phyloP scores from a whole-genome alignment of 1,140 invertebrate species.

The Pinna nobilis region DNA sequence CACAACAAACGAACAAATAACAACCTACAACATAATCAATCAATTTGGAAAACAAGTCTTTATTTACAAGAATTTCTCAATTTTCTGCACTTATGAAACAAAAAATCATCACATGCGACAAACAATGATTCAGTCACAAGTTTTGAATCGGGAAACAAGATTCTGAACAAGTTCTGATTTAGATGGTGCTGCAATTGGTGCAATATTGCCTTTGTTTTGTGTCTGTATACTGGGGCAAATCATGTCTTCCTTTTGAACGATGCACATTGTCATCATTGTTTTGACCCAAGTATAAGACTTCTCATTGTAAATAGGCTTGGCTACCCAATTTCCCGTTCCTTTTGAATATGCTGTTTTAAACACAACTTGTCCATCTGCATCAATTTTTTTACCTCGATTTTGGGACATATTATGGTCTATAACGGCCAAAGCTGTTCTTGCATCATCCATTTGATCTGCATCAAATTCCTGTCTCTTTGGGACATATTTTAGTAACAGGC shows the following conservation, averaged over 20 bases:
- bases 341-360: constrained; percentile 6
- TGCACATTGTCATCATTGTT: constrained; percentile 3
- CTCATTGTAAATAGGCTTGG: not conserved
- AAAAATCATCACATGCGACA: too few species aligned
- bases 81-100: too few species aligned
- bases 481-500: constrained; percentile 20
- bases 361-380: not conserved
- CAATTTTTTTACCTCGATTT: constrained; percentile 14
- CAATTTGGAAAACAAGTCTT: too few species aligned
- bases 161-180: constrained; percentile 16
- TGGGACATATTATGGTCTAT: constrained; percentile 23
- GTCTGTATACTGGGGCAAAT: not conserved
- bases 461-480: constrained; percentile 33
- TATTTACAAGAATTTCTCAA: too few species aligned
- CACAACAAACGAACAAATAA: too few species aligned
- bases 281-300: constrained; percentile 6
- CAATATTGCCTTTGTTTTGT: constrained; percentile 3
- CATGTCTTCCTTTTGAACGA: constrained; percentile 10
- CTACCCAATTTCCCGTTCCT: constrained; percentile 7
- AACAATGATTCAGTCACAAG: too few species aligned
- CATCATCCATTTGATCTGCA: constrained; percentile 4
- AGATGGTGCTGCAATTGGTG: constrained; percentile 5
- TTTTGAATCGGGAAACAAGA: constrained; percentile 20
- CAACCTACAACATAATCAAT: too few species aligned
- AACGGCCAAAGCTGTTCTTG: constrained; percentile 19